Conservation (phyloP, 2,113 vertebrate species). For the Labeo rohita region DNA sequence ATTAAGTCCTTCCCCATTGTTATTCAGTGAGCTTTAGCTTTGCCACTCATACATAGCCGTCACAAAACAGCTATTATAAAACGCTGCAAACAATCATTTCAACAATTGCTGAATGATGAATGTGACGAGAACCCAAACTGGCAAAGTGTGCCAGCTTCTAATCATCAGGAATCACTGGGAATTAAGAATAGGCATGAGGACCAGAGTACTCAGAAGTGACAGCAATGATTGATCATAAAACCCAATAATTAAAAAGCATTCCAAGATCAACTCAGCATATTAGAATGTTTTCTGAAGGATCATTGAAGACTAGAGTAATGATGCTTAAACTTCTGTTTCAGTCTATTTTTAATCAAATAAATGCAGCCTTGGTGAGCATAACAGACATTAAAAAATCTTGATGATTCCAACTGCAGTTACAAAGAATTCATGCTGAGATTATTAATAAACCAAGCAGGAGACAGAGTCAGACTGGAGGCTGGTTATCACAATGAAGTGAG, state of each 20-base stretch:
- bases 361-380: too few relatives aligned
- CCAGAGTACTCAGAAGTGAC: neutral
- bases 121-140: neutral
- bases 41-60: neutral
- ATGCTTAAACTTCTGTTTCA: too few relatives aligned
- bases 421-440: neutral
- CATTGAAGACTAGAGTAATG: too few relatives aligned
- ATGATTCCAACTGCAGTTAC: neutral
- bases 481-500: neutral
- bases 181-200: neutral
- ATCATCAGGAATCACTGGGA: slow-evolving; percentile 4
- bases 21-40: neutral
- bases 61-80: neutral
- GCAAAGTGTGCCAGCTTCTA: neutral
- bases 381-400: neutral
- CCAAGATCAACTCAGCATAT: too few relatives aligned
- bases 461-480: neutral
- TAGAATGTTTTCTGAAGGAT: too few relatives aligned
- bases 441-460: neutral
- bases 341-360: too few relatives aligned
- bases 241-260: too few relatives aligned
- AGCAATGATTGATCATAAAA: too few relatives aligned
- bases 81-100: neutral
- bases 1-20: neutral
- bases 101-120: slow-evolving; percentile 32